A percentile compares a stretch with the other conserved stretches of the same genome.
Conservation (phyloP, 2,797 vertebrate species). For the Eutrigla gurnardus region DNA sequence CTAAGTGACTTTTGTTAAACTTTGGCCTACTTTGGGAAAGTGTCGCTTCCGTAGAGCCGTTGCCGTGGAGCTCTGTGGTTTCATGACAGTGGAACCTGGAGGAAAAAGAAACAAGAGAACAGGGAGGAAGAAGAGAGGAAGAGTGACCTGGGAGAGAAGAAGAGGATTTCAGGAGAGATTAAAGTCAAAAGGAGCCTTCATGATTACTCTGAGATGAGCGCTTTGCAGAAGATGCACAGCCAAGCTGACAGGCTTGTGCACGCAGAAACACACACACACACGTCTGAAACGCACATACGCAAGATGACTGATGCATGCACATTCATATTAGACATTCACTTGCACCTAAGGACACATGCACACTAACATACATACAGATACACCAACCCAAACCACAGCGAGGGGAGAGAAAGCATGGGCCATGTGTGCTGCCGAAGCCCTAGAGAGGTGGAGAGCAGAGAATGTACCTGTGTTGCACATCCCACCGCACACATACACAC, state of each 20-base stretch:
- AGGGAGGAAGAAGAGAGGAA: constrained; percentile 44
- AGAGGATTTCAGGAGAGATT: constrained; percentile 76
- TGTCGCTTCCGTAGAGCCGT: constrained; percentile 55
- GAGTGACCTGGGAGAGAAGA: constrained; percentile 73
- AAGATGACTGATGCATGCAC: background rate
- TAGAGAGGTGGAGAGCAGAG: constrained; percentile 45
- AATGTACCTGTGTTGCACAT: constrained; percentile 42
- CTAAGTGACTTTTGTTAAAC: constrained; percentile 63
- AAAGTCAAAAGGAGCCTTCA: constrained; percentile 79
- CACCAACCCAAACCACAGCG: constrained; percentile 7
- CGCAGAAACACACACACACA: constrained; percentile 3
- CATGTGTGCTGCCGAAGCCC: constrained; percentile 42
- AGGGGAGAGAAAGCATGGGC: constrained; percentile 29
- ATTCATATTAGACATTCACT: constrained; percentile 15
- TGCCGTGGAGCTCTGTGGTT: constrained; percentile 37
- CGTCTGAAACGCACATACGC: background rate
- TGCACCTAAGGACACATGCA: constrained; percentile 33
- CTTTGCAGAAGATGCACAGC: constrained; percentile 57
- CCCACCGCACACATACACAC: constrained; percentile 31
- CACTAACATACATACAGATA: constrained; percentile 6
- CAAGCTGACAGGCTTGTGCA: constrained; percentile 63
- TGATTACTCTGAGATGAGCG: constrained; percentile 61
- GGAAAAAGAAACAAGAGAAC: constrained; percentile 64
- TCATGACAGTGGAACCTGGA: constrained; percentile 74
- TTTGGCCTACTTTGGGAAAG: constrained; percentile 72